Conservation (phyloP, 1,140 invertebrate species). For the Acromyrmex heyeri region DNA sequence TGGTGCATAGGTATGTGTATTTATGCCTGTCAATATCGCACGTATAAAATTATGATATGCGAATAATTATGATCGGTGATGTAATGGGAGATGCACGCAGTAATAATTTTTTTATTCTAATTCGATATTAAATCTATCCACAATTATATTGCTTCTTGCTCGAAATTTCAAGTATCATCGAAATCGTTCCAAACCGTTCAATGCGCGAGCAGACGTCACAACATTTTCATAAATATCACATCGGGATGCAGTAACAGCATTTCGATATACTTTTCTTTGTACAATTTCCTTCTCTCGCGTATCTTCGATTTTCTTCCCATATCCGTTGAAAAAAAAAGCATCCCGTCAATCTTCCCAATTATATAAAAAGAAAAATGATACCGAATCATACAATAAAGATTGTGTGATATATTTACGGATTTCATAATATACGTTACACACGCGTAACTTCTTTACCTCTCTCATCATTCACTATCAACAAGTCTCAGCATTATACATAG, state of each 20-base stretch:
- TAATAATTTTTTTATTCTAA: slow-evolving; percentile 65
- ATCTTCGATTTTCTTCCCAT: slow-evolving; percentile 26
- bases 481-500: slow-evolving; percentile 63
- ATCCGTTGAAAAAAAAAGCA: slow-evolving; percentile 31
- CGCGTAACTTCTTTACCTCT: slow-evolving; percentile 38
- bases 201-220: slow-evolving; percentile 60
- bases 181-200: slow-evolving; percentile 55
- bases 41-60: slow-evolving; percentile 75
- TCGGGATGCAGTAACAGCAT: slow-evolving; percentile 55
- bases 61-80: slow-evolving; percentile 71
- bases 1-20: slow-evolving; percentile 25
- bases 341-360: slow-evolving; percentile 22
- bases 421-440: slow-evolving; percentile 63
- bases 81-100: slow-evolving; percentile 70
- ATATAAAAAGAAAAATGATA: neutral
- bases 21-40: slow-evolving; percentile 36
- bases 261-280: slow-evolving; percentile 34
- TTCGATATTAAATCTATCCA: slow-evolving; percentile 72
- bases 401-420: slow-evolving; percentile 61
- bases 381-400: slow-evolving; percentile 12
- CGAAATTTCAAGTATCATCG: slow-evolving; percentile 66
- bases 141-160: slow-evolving; percentile 75
- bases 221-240: slow-evolving; percentile 68
- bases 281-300: slow-evolving; percentile 1
- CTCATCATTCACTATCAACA: slow-evolving; percentile 63